Base-by-base conservation (phyloP, 1,140 invertebrate species). In the Drosophila cardini region DNA sequence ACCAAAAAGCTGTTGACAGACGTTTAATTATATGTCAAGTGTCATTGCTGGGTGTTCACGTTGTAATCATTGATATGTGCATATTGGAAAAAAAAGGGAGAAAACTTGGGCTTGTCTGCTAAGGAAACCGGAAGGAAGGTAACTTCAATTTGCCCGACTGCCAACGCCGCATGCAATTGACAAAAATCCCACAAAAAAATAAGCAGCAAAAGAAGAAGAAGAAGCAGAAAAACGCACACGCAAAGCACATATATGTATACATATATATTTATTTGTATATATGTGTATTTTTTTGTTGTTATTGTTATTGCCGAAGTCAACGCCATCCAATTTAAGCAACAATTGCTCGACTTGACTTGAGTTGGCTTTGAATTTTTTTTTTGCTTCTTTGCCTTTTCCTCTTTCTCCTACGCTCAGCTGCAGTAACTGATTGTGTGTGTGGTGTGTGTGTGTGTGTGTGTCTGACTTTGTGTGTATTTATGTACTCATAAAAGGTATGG, bases 121-220 rank as follows among this genome's bases (percentile, higher is more conserved):
- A 13, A 21, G 72, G 72, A 69, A 78, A 45, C 58, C 63, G 80
- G 76, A 76, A 78, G 72, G 67, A 76, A 72, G 62, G 21, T 11
- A 53, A 57, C 63, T 60, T 71, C 61, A 70, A 75, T 75, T 65
- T 67, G 38, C 53, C 40, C 61, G 48, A 32, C 38, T 65, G 43
- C 32, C 32, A 45, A 26, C 30, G 46, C 18, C 48, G 15, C 57
- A 73, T 70, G 72, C 76, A 75, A 67, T 56, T 71, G 72, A 65
- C 76, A 71, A 75, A 71, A 64, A 38, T 63, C 38, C 53, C 58
- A 52, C 43, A 34, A 52, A 30, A 53, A 15, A 53, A 11, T 16
- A 45, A 42, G 13, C n/a, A 5, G 40, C 5, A 15, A 0, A 42
- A n/a, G 40, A n/a, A 43, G 15, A 45, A 45, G 11, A 45, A 64